Base-by-base conservation (phyloP, 2,797 vertebrate species). In the Malurus leucopterus region DNA sequence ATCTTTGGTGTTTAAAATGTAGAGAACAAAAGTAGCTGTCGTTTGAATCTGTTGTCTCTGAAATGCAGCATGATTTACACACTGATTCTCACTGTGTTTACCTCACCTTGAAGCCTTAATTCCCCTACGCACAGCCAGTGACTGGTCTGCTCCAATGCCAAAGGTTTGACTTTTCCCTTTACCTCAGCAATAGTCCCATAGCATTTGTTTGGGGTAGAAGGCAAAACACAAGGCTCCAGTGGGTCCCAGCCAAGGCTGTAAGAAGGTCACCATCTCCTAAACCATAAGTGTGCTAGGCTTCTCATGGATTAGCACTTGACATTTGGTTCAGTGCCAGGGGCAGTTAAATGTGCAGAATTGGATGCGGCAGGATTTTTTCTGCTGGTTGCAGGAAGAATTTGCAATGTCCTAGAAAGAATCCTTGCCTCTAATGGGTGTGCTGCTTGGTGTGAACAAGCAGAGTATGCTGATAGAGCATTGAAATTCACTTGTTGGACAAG, bases 41-140 rank as follows among this genome's bases (percentile, higher is more conserved):
- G 0, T 77, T 79, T 91, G 84, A 88, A 80, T 67, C 70, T 93
- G 75, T 92, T 1, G 55, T 94, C 72, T 92, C 72, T 67, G 80
- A 61, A 92, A 84, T 82, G 84, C 92, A 81, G 79, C 46, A 64
- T 70, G 62, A 80, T 77, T 91, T 89, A 82, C 91, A 83, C 57
- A 19, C 88, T 84, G 64, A 95, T 41, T 96, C 51, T 88, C 95
- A 90, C 95, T 95, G 91, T 91, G 71, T 94, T 95, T 93, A 92
- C 91, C 85, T 95, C 96, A 97, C 96, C 97, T 91, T 72, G 95
- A 94, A 97, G 97, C 97, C 97, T 98, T 97, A 97, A 90, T 95
- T 95, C 86, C 63, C 18, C 67, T 84, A 68, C 55, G 74, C 90
- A 94, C 89, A 95, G 86, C 90, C 92, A 71, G 87, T 32, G 69